These are phyloP conservation scores for Hydropsyche tenuis DNA, from an alignment of 1,140 invertebrate species.

Conservation along the genomic window DNA sequence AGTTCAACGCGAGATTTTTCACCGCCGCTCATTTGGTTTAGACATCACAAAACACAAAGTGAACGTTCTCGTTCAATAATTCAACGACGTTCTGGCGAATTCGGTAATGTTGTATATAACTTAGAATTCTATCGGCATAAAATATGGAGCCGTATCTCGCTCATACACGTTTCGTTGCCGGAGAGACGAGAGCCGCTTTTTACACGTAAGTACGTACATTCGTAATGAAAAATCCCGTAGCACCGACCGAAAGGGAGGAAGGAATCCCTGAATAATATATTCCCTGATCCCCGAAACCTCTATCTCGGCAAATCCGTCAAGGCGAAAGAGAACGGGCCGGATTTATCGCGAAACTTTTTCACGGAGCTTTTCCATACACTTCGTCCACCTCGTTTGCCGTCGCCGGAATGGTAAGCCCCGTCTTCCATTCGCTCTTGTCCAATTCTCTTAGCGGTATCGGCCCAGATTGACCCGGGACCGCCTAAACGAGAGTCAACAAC, in stretches of 20 bases:
- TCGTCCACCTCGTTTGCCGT: too few species aligned
- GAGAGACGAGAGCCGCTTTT: too few species aligned
- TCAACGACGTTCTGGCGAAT: background rate
- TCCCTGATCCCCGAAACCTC: slow-evolving; percentile 14
- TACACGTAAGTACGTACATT: slow-evolving; percentile 2
- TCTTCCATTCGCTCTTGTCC: slow-evolving; percentile 4
- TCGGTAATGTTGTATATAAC: too few species aligned
- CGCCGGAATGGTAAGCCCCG: background rate
- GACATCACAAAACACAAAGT: too few species aligned
- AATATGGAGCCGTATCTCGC: too few species aligned
- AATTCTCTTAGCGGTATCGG: slow-evolving; percentile 26
- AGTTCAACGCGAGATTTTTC: too few species aligned
- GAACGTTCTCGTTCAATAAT: background rate
- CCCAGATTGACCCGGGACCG: slow-evolving; percentile 25
- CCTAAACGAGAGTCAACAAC: slow-evolving; percentile 24
- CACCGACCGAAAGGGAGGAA: background rate
- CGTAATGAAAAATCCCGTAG: slow-evolving; percentile 26
- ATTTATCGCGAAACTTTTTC: slow-evolving; percentile 33
- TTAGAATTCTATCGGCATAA: too few species aligned
- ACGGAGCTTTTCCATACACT: slow-evolving; percentile 1
- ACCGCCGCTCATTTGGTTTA: too few species aligned
- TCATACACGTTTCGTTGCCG: too few species aligned
- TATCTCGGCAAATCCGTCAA: slow-evolving; percentile 31
- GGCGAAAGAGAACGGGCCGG: slow-evolving; percentile 7
- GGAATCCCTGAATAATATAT: slow-evolving; percentile 29